Base-by-base conservation (phyloP, 2,888 invertebrate genomes). In the Dryomyza anilis region DNA sequence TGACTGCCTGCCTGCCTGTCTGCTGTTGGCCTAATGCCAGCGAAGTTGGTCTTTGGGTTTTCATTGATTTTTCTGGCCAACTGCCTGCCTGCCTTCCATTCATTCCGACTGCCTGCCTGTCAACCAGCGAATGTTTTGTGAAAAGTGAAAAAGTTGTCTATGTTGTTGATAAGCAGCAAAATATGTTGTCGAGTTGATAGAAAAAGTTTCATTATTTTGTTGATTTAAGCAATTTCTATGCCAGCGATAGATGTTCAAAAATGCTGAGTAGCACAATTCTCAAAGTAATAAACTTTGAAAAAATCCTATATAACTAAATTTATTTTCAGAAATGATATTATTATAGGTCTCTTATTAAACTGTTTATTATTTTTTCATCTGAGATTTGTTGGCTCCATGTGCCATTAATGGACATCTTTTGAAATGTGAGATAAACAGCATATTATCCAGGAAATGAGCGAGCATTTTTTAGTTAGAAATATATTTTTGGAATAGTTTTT, bases 1-100 rank as follows among this genome's bases (percentile, higher is more conserved):
- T n/a, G 23, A 25, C 23, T 21, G 8, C 23, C 27, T 25, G 25
- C 50, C 25, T 48, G 21, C 59, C 23, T 48, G 46, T 21, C 55
- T 23, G 14, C 27, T 23, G 48, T 36, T 73, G 74, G 74, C 74
- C 70, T 67, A 73, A 61, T 71, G 75, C 75, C 74, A 73, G 67
- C 56, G 72, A 77, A 77, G 68, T 77, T 77, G 75, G 75, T 78
- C 78, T 76, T 74, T 77, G 69, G 78, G 76, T 74, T 73, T 62
- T 19, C 66, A 69, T 63, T 63, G 65, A 64, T 69, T 62, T 67
- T 67, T 39, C 14, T 21, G 25, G 10, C 27, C n/a, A 33, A 36
- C 55, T 45, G 25, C 29, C 21, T 21, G 16, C 23, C 39, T 29
- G 33, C 55, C n/a, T n/a, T 36, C n/a, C 58, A 46, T 46, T 21